Conservation (phyloP, 2,888 invertebrate genomes). For the Ptychoptera contaminata region DNA sequence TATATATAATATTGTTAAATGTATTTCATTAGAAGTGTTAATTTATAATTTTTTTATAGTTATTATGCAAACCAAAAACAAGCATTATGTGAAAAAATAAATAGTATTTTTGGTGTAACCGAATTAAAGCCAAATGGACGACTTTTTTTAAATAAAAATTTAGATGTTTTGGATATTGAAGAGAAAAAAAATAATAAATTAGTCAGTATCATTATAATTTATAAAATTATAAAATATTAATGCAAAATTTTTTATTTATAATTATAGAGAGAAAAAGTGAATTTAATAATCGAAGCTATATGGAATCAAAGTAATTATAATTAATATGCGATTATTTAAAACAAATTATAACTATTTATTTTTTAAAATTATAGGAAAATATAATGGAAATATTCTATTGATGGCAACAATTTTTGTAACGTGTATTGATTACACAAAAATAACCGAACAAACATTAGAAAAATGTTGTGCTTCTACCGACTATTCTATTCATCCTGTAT, state of each 20-base stretch:
- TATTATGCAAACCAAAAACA: background rate
- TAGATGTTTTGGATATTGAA: no score
- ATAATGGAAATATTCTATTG: slow-evolving; percentile 20
- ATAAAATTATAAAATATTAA: no score
- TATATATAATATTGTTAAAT: no score
- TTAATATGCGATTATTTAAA: background rate
- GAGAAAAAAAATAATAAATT: no score
- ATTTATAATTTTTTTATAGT: no score
- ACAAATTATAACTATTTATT: no score
- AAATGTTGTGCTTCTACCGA: slow-evolving; percentile 11
- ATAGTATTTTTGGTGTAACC: background rate
- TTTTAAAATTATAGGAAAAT: slow-evolving; percentile 21
- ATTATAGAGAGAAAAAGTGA: background rate
- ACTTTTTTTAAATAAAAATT: no score
- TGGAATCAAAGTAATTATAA: slow-evolving; percentile 18
- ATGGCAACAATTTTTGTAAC: slow-evolving; percentile 23
- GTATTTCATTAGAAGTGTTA: no score
- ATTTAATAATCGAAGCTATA: background rate
- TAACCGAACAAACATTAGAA: slow-evolving; percentile 2
- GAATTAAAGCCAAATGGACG: no score
- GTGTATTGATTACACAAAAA: background rate
- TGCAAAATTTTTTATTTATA: no score
- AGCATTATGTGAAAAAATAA: background rate
- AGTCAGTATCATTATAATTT: no score
- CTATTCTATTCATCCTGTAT: slow-evolving; percentile 22